A percentile compares a stretch with the other conserved stretches of the same genome.
phyloP scores from a whole-genome alignment of 2,888 invertebrate species.

The Caradrina kadenii region DNA sequence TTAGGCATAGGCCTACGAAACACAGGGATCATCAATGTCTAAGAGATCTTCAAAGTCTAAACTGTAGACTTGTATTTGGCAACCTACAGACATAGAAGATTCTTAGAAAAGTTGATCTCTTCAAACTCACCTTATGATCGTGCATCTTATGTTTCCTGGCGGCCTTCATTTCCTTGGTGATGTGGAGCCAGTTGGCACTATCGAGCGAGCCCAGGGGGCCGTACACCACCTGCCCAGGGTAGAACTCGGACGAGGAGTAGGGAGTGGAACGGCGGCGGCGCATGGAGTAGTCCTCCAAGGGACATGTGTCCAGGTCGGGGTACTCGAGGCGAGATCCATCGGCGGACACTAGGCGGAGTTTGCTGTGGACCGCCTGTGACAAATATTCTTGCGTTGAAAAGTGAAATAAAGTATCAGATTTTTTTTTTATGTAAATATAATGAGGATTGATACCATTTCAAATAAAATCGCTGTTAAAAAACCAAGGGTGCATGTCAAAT shows the following conservation, averaged over 20 bases:
- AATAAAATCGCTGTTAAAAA: too few species aligned
- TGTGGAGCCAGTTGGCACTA: conserved; percentile 95
- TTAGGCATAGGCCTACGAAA: background rate
- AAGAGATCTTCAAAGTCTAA: too few species aligned
- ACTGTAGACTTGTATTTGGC: background rate
- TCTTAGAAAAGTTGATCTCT: background rate
- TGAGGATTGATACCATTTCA: too few species aligned
- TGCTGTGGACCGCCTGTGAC: conserved; percentile 91
- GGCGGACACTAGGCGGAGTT: conserved; percentile 92
- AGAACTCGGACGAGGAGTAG: conserved; percentile 87
- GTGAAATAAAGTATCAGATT: background rate
- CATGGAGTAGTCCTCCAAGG: conserved; percentile 93
- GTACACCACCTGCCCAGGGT: conserved; percentile 91
- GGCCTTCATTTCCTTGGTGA: conserved; percentile 93
- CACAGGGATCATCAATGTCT: too few species aligned
- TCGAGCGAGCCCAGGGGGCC: conserved; percentile 94
- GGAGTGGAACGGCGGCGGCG: conserved; percentile 90
- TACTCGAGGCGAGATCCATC: conserved; percentile 92
- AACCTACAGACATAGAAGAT: background rate
- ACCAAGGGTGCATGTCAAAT: too few species aligned
- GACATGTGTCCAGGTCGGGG: conserved; percentile 92
- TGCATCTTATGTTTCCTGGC: conserved; percentile 91
- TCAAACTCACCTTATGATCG: conserved; percentile 86
- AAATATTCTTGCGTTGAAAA: background rate
- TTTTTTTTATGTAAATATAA: background rate